Conservation (phyloP, 1,140 invertebrate genomes). For the Trinorchestia longiramus region DNA sequence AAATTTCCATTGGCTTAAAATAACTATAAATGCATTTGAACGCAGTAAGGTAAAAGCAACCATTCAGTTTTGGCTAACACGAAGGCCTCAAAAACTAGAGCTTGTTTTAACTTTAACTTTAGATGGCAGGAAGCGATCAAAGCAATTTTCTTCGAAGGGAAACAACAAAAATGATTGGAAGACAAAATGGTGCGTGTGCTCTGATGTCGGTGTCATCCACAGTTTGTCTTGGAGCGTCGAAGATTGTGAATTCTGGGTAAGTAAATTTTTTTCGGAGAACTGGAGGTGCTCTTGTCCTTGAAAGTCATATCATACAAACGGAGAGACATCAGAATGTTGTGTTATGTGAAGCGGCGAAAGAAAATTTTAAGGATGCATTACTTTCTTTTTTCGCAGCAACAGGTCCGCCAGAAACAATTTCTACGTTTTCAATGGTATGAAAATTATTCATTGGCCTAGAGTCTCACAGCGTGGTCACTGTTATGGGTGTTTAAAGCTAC, state of each 20-base stretch:
- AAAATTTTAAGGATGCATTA: neutral
- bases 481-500: neutral
- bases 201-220: neutral
- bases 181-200: neutral
- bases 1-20: neutral
- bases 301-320: neutral
- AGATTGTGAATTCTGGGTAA: no score
- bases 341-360: neutral
- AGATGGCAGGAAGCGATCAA: neutral
- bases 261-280: neutral
- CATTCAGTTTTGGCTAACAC: neutral
- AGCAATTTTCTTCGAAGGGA: neutral
- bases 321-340: neutral
- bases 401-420: no score
- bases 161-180: neutral
- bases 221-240: neutral
- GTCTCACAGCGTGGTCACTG: neutral
- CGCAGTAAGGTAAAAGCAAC: neutral
- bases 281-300: neutral
- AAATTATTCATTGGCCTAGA: neutral
- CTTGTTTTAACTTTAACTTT: constrained; percentile 1
- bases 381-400: no score
- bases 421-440: neutral
- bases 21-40: neutral
- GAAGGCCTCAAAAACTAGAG: neutral